These are phyloP conservation scores for Cataglyphis hispanica DNA, from an alignment of 1,140 invertebrate species.

Conservation along the genomic window DNA sequence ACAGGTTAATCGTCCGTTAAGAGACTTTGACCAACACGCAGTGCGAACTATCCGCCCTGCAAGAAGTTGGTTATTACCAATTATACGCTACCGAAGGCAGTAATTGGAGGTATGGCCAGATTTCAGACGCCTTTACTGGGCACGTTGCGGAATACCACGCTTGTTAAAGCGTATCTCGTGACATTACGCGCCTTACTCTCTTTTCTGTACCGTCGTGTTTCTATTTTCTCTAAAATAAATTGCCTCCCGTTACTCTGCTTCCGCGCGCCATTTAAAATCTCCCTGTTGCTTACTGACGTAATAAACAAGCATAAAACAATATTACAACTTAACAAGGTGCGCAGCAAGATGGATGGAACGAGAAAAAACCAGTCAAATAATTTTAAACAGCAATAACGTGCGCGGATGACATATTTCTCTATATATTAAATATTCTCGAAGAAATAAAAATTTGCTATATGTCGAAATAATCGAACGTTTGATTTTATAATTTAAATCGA, in stretches of 20 bases:
- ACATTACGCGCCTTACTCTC: not conserved
- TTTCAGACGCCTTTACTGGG: constrained; percentile 49
- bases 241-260: not conserved
- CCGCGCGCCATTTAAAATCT: constrained; percentile 9
- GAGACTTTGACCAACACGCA: constrained; percentile 70
- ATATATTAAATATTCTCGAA: not conserved
- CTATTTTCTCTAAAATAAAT: constrained; percentile 7
- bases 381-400: constrained; percentile 7
- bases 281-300: not conserved
- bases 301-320: not conserved
- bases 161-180: constrained; percentile 63
- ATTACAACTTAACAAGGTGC: constrained; percentile 25
- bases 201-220: not conserved
- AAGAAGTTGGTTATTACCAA: constrained; percentile 75
- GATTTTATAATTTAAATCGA: not conserved
- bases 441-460: constrained; percentile 29
- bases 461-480: not conserved
- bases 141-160: constrained; percentile 27
- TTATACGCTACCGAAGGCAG: constrained; percentile 65
- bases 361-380: constrained; percentile 53
- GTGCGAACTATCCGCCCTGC: constrained; percentile 50
- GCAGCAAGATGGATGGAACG: constrained; percentile 19
- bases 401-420: constrained; percentile 18
- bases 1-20: constrained; percentile 70
- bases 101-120: constrained; percentile 64